Base-by-base conservation (phyloP, 2,888 invertebrate species). In the Ophonus ardosiacus region DNA sequence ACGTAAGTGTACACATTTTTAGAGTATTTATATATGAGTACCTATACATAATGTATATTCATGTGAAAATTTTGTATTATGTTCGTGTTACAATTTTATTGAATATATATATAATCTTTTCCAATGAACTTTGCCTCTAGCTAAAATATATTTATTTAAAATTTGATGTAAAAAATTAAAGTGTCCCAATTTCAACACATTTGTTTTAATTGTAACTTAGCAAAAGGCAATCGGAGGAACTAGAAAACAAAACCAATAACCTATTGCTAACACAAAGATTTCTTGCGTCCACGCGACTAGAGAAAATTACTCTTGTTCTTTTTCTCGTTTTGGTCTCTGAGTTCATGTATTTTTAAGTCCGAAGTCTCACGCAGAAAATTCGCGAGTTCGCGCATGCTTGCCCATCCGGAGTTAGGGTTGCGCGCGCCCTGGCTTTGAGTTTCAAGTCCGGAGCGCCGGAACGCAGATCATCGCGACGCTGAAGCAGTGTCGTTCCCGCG, bases 271-370 rank as follows among this genome's bases (percentile, higher is more conserved):
- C 76, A 84, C 76, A 56, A 84, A 57, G 71, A 82, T 82, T 74
- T 82, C 71, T 71, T 71, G 40, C 38, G 68, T 40, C 74, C 74
- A 82, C 15, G 21, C 59, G 43, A 38, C 40, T 21, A 59, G 18
- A 74, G 24, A 74, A 61, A 78, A 65, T 84, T 84, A 63, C 56
- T 78, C 76, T 24, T 84, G 76, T 63, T 84, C 76, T 84, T 38
- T 76, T 76, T 76, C 59, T 43, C 43, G 40, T 56, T 80, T 68
- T 81, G 74, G 57, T 83, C 76, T 76, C 61, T 17, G 31, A 24
- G 15, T 71, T 84, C 78, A 61, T 84, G 84, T 65, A 84, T 76
- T 84, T 84, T 84, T 84, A 78, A 84, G 84, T 71, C 51, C 15
- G 18, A 51, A 56, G 56, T 71, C 17, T 31, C 81, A 81, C 79